These are phyloP conservation scores for Leptatherina wallacei DNA, from an alignment of 2,797 vertebrate species.

Conservation along the genomic window DNA sequence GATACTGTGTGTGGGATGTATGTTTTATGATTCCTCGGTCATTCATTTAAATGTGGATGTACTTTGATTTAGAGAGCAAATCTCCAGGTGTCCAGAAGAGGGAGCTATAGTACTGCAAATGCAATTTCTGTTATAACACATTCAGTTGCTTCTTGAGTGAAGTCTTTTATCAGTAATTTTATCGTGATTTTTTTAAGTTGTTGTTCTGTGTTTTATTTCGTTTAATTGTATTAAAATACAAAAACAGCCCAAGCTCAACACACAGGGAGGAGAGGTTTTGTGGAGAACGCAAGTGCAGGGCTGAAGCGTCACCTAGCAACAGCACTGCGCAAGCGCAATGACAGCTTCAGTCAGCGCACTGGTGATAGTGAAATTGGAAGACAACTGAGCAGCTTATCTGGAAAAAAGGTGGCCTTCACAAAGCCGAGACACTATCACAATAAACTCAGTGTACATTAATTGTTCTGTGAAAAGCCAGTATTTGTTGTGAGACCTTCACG, in stretches of 20 bases:
- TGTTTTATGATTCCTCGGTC: no score
- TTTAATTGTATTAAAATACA: background rate
- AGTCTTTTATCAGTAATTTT: background rate
- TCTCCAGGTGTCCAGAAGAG: slow-evolving; percentile 49
- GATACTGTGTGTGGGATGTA: no score
- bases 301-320: slow-evolving; percentile 72
- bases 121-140: background rate
- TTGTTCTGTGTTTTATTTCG: background rate
- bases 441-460: background rate
- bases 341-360: slow-evolving; percentile 1
- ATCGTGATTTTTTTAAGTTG: background rate
- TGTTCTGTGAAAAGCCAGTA: background rate
- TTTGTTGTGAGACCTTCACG: background rate
- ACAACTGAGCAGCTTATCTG: background rate
- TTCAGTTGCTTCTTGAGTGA: background rate
- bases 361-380: background rate
- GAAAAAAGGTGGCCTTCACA: background rate
- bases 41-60: no score
- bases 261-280: background rate
- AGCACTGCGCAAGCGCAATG: slow-evolving; percentile 38
- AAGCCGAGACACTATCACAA: no score
- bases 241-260: background rate
- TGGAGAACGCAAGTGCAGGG: slow-evolving; percentile 2
- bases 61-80: no score
- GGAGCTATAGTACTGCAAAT: slow-evolving; percentile 53